Evolutionary conservation across 2,888 invertebrate genomes (phyloP).

Genomic region (Cheilosia pagana): DNA sequence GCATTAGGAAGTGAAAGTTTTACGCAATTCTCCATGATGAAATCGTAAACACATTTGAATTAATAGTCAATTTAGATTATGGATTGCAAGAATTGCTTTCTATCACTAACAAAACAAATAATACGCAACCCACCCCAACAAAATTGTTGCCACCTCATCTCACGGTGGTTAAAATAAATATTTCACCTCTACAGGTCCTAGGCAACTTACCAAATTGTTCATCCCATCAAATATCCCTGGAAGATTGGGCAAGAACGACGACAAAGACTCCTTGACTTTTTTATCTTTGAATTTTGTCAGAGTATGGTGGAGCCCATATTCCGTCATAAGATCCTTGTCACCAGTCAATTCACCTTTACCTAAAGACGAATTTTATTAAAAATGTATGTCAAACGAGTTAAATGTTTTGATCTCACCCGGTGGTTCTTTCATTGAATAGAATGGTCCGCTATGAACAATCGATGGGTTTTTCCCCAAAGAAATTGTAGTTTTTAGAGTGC

Average conservation of each 20-base stretch:
- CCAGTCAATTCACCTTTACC: conserved; percentile 97
- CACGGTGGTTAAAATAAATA: not conserved
- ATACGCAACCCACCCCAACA: not conserved
- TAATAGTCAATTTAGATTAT: too few species aligned
- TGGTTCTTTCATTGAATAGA: conserved; percentile 98
- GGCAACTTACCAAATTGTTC: conserved; percentile 86
- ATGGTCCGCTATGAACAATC: conserved; percentile 98
- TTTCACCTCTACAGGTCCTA: not conserved
- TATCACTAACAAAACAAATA: not conserved
- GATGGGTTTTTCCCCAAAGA: conserved; percentile 98
- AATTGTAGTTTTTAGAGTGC: conserved; percentile 98
- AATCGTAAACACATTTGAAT: too few species aligned
- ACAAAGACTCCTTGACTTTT: conserved; percentile 96
- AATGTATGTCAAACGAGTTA: not conserved
- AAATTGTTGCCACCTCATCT: conserved; percentile 53
- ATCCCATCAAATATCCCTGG: conserved; percentile 98
- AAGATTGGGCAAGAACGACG: conserved; percentile 96
- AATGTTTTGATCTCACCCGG: conserved; percentile 87
- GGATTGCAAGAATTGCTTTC: not conserved
- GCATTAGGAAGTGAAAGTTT: too few species aligned
- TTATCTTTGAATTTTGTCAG: conserved; percentile 99
- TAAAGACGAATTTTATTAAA: not conserved
- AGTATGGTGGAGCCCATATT: conserved; percentile 98
- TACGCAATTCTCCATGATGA: too few species aligned
- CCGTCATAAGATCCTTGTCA: conserved; percentile 97